Conservation (phyloP, 2,888 invertebrate genomes). For the Druceiella hillmani region DNA sequence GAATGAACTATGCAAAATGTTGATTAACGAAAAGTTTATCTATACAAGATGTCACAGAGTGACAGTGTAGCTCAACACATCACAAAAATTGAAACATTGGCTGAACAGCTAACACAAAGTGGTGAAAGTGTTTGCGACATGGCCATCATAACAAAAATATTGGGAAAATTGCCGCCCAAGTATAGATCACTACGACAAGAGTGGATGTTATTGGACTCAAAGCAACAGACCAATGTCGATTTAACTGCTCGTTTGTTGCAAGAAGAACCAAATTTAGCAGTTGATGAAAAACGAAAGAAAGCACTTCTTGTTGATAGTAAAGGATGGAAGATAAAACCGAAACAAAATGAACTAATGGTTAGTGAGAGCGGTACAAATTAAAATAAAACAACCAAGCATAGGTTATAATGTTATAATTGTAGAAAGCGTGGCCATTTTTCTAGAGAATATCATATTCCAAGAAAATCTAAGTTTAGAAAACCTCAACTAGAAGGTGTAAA, state of each 20-base stretch:
- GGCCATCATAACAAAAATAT: constrained; percentile 26
- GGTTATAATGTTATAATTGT: too few species aligned
- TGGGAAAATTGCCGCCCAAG: constrained; percentile 23
- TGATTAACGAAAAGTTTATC: constrained; percentile 21
- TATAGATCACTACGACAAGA: constrained; percentile 24
- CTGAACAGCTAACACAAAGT: constrained; percentile 23
- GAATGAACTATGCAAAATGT: constrained; percentile 19
- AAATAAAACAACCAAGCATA: too few species aligned
- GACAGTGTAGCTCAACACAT: constrained; percentile 25
- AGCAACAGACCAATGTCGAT: constrained; percentile 19
- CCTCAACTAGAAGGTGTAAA: too few species aligned
- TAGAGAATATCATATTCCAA: too few species aligned
- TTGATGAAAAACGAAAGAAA: constrained; percentile 28
- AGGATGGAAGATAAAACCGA: too few species aligned
- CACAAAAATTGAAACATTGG: constrained; percentile 22
- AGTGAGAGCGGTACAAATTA: too few species aligned
- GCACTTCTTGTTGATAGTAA: too few species aligned
- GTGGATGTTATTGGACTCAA: constrained; percentile 24
- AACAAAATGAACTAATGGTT: too few species aligned
- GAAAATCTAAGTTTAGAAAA: too few species aligned
- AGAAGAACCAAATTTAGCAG: constrained; percentile 13
- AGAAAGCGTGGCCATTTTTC: too few species aligned
- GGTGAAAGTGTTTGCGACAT: constrained; percentile 26
- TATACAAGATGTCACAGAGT: constrained; percentile 21
- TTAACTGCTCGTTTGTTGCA: constrained; percentile 24